Base-by-base conservation (phyloP, 2,888 invertebrate genomes). In the Hanleya hanleyi region DNA sequence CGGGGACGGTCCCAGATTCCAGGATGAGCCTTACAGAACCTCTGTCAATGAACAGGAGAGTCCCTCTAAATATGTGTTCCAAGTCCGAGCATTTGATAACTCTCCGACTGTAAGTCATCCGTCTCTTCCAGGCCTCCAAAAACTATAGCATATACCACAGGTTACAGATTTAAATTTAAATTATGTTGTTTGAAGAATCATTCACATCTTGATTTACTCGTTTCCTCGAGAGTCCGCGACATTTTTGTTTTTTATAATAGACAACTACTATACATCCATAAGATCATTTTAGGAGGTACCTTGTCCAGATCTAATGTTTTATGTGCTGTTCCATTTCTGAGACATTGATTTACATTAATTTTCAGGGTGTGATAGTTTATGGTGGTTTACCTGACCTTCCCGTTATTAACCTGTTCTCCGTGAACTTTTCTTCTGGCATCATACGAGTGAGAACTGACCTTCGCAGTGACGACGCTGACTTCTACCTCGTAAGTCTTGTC, bases 321-420 rank as follows among this genome's bases (percentile, higher is more conserved):
- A n/a, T n/a, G n/a, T n/a, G n/a, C n/a, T n/a, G n/a, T 41, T 41
- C 18, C 41, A 12, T 41, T 9, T 41, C 41, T 41, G 18, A 41
- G 9, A 41, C 18, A 9, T 41, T 18, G 9, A 41, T 9, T 22
- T 57, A 57, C 22, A 26, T 26, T 57, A 36, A 29, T 64, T 64
- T 64, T 1, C 38, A 64, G 64, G 64, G 38, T 64, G 12, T 15
- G n/a, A 37, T 64, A 35, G 38, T 22, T 18, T 64, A 64, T 64
- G 64, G 29, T 4, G 35, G 15, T 3, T 18, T 64, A 37, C 18
- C 35, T 64, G 37, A 64, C 36, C 35, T 37, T 9, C 64, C 64
- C 3, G 35, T 64, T n/a, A 36, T 37, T 22, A 18, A 35, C 2
- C 15, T 35, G 37, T 64, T 64, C 36, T 18, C 22, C 36, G 38